Conservation (phyloP, 2,113 vertebrate species). For the Eolophus roseicapilla region DNA sequence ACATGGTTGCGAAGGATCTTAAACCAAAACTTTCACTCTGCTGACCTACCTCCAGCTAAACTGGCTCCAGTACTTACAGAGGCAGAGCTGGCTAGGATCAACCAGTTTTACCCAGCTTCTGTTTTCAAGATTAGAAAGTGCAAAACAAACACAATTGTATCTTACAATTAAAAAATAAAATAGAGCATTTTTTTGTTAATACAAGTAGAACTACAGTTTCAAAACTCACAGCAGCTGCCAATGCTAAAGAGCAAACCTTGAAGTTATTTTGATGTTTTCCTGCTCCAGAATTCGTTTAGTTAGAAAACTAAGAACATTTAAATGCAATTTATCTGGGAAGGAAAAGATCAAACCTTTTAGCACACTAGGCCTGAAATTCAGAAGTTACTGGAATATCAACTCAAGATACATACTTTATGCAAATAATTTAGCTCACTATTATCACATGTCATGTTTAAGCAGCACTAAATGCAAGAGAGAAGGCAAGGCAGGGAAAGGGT, state of each 20-base stretch:
- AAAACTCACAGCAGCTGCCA: not conserved
- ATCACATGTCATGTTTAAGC: not conserved
- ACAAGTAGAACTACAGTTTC: not conserved
- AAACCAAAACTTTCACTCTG: not conserved
- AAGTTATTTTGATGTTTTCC: not conserved
- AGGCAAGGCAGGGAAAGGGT: not conserved
- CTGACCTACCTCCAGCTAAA: not conserved
- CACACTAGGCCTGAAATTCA: not conserved
- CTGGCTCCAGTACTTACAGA: not conserved
- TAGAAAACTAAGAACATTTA: not conserved
- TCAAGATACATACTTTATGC: not conserved
- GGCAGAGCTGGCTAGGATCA: not conserved
- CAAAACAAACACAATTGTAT: constrained; percentile 18
- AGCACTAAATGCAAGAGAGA: not conserved
- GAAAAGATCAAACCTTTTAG: not conserved
- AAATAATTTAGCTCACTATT: not conserved
- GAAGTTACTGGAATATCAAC: not conserved
- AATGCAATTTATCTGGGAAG: not conserved
- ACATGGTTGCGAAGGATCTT: not conserved
- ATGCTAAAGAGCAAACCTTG: not conserved
- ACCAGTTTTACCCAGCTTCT: constrained; percentile 5
- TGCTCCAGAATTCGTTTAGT: not conserved
- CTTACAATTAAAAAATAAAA: not conserved
- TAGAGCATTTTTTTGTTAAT: not conserved
- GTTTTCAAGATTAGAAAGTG: constrained; percentile 5